Base-by-base conservation (phyloP, 2,888 invertebrate genomes). In the Muscina levida region DNA sequence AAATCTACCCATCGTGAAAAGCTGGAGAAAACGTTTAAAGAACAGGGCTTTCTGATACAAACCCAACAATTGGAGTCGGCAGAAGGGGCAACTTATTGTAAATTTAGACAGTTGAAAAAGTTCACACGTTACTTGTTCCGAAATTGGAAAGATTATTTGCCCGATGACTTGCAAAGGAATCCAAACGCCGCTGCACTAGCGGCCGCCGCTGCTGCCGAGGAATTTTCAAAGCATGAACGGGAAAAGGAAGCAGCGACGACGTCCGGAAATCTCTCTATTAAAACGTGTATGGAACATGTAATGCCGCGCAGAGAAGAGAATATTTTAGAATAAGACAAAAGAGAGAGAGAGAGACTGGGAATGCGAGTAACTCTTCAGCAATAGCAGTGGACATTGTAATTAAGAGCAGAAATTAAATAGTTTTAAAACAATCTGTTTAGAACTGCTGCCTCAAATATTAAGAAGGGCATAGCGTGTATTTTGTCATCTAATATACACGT, bases 71-170 rank as follows among this genome's bases (percentile, higher is more conserved):
- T 97, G 67, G 97, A 97, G 87, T 97, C 97, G 0, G 97, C 97
- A 0, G 97, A 97, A 87, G 97, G 97, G 0, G 97, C 97, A 0
- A 97, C 97, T 0, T 97, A 97, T 87, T 97, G 97, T 90, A 97
- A 97, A 89, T 97, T 97, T 88, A 91, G 97, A 59, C 97, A 97
- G 87, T 91, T 97, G 26, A 92, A 97, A 83, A 97, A 97, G 89
- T 97, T 97, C 87, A 97, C 97, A 0, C 92, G 97, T 68, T 97
- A 97, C 88, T 91, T 97, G 82, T 97, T 97, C 86, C 92, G 97
- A 85, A 97, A 97, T 88, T 97, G 97, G 97, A 97, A 97, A 90
- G 97, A 97, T 88, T 97, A 97, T 88, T 92, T 97, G 44, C 96
- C 96, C 0, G 95, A 95, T 81, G 90, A 95, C 75, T 91, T 91